These are phyloP conservation scores for Papilio glaucus DNA, from an alignment of 1,140 invertebrate species.

Conservation along the genomic window DNA sequence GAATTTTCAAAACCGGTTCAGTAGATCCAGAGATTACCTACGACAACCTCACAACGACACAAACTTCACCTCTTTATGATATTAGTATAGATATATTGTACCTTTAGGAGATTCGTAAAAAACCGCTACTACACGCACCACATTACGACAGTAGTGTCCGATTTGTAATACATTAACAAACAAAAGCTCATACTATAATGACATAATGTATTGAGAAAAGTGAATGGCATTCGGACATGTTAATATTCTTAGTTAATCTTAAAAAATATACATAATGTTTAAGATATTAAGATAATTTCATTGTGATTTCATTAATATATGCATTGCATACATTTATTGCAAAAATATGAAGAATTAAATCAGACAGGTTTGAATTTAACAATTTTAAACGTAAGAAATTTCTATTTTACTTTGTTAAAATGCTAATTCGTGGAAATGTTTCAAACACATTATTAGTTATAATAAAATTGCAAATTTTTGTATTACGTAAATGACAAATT, in stretches of 20 bases:
- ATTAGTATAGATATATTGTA: too few species aligned
- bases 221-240: conserved; percentile 1
- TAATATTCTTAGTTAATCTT: neutral
- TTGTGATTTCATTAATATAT: neutral
- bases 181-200: neutral
- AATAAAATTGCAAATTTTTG: neutral
- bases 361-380: neutral
- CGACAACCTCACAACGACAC: too few species aligned
- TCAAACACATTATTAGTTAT: neutral
- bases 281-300: neutral
- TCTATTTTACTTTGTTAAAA: neutral
- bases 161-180: conserved; percentile 17
- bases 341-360: neutral
- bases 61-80: too few species aligned
- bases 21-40: too few species aligned
- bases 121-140: neutral
- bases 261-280: conserved; percentile 3
- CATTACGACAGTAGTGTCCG: neutral
- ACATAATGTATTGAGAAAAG: conserved; percentile 7
- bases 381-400: neutral
- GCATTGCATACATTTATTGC: neutral
- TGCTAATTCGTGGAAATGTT: neutral
- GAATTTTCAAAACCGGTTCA: too few species aligned
- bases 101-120: neutral
- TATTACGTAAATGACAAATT: neutral